Base-by-base conservation (phyloP, 1,140 invertebrate genomes). In the Drosophila chauvacae region DNA sequence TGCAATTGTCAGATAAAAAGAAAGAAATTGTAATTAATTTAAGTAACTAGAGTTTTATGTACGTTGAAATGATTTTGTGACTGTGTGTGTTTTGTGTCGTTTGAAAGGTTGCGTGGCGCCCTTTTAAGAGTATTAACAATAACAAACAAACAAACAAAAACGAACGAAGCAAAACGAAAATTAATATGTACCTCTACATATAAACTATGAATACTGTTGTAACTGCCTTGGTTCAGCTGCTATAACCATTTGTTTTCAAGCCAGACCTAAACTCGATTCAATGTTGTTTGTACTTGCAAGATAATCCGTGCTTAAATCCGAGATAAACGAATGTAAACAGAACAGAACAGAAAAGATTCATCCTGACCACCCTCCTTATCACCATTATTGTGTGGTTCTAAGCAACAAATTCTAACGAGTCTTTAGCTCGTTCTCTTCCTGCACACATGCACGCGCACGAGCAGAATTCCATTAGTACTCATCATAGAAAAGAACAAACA, bases 1-100 rank as follows among this genome's bases (percentile, higher is more conserved):
- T 85, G 81, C 81, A 85, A 85, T 84, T 85, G 81, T 81, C 74
- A 77, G 76, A 55, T 63, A 77, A 74, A 68, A 61, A 71, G 68
- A 88, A 63, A 62, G 70, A 83, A 88, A 73, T 80, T 88, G 84
- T 84, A 88, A 74, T 88, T 90, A 88, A 84, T 84, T 90, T 88
- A 90, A 90, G 85, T 71, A 80, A 81, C 75, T 84, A 84, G 82
- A 88, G 85, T 90, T 90, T 88, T 87, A 81, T 84, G 72, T 84
- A 88, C 80, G 85, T 84, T 69, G 63, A 79, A 90, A 84, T 70
- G 64, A 78, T 88, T 84, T 84, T 79, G 70, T 86, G 78, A 73
- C 64, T 72, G 73, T 88, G 82, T 87, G 85, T 84, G 69, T 77
- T 80, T 75, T 90, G 81, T 90, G 84, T 84, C 85, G 85, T 84